These are phyloP conservation scores for Cricetomys ansorgei DNA, from an alignment of 2,113 vertebrate species.

Conservation along the genomic window DNA sequence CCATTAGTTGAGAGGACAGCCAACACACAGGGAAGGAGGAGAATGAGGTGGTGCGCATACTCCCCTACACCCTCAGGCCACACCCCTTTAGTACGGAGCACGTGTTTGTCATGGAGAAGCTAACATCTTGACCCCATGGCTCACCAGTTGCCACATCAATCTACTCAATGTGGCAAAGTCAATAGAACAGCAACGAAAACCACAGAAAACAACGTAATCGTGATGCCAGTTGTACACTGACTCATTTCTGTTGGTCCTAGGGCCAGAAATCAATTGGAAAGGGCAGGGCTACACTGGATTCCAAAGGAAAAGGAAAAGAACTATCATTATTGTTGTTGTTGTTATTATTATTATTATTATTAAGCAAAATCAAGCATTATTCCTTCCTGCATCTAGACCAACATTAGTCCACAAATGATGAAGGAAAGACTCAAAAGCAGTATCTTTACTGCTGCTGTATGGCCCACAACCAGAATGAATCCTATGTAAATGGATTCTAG, in stretches of 20 bases:
- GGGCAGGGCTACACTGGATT: neutral
- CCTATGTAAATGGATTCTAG: neutral
- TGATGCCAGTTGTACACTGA: neutral
- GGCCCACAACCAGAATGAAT: slow-evolving; percentile 31
- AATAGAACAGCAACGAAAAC: neutral
- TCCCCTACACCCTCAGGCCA: neutral
- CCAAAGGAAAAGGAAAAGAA: neutral
- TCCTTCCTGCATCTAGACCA: neutral
- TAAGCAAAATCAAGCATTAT: neutral
- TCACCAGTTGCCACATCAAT: neutral
- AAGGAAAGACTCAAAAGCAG: slow-evolving; percentile 19
- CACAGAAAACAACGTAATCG: neutral
- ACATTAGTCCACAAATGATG: neutral
- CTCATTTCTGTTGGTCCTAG: neutral
- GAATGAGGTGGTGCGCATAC: neutral
- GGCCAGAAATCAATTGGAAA: neutral
- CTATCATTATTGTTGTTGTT: no score
- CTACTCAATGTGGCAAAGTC: neutral
- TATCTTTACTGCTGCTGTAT: neutral
- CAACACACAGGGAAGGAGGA: neutral
- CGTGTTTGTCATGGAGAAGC: neutral
- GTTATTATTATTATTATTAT: no score
- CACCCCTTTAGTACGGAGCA: neutral
- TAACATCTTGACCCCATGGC: neutral
- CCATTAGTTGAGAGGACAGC: slow-evolving; percentile 11